A percentile compares a stretch with the other conserved stretches of the same genome.
phyloP scores from a whole-genome alignment of 1,140 invertebrate genomes.

The Cydia amplana region DNA sequence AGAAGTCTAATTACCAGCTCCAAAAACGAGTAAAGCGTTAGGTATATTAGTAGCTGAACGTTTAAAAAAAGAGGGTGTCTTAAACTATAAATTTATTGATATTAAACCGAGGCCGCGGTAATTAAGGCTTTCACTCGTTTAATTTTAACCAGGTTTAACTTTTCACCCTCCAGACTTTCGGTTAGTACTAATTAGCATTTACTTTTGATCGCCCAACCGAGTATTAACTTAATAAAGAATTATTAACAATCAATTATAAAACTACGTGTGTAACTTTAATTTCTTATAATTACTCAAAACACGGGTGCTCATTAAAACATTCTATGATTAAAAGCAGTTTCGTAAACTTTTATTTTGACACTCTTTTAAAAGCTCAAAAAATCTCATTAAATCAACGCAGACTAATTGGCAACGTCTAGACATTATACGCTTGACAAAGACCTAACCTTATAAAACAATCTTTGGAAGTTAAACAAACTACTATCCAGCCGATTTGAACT shows the following conservation, averaged over 20 bases:
- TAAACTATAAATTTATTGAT: constrained; percentile 77
- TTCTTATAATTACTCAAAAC: neutral
- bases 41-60: neutral
- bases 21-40: neutral
- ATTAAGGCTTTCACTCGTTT: constrained; percentile 75
- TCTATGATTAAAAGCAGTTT: neutral
- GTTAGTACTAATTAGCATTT: constrained; percentile 74
- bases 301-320: constrained; percentile 36
- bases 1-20: constrained; percentile 6
- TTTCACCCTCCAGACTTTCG: constrained; percentile 50
- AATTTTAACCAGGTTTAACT: constrained; percentile 58
- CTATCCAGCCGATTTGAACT: constrained; percentile 1
- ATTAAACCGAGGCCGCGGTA: constrained; percentile 67
- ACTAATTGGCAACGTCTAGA: constrained; percentile 62
- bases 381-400: constrained; percentile 72
- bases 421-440: constrained; percentile 58
- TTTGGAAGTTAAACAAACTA: neutral
- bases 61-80: constrained; percentile 66
- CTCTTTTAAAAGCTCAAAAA: constrained; percentile 41
- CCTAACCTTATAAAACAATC: constrained; percentile 27
- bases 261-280: neutral
- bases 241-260: constrained; percentile 11
- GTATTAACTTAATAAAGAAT: constrained; percentile 38
- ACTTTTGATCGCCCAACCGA: constrained; percentile 65
- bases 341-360: constrained; percentile 17